phyloP scores from a whole-genome alignment of 2,113 vertebrate genomes.

The Anarrhichthys ocellatus region DNA sequence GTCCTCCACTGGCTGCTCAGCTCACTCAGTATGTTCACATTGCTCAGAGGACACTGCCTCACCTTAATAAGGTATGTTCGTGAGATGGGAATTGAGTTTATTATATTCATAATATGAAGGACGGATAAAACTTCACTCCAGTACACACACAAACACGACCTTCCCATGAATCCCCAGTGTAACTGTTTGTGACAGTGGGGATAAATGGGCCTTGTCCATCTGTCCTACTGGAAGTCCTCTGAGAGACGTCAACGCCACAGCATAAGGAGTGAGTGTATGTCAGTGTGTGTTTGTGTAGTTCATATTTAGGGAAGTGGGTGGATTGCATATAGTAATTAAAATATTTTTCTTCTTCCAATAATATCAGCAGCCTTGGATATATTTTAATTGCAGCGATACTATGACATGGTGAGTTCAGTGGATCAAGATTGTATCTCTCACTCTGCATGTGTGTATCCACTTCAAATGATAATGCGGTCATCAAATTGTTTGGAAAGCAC shows the following conservation, averaged over 20 bases:
- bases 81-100: slow-evolving; percentile 29
- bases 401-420: not conserved
- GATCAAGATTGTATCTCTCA: slow-evolving; percentile 17
- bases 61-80: slow-evolving; percentile 33
- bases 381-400: not conserved
- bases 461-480: slow-evolving; percentile 47
- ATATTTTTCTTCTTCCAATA: not conserved
- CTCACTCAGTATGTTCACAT: slow-evolving; percentile 45
- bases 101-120: slow-evolving; percentile 22
- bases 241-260: slow-evolving; percentile 72
- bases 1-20: slow-evolving; percentile 60
- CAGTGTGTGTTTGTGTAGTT: slow-evolving; percentile 20
- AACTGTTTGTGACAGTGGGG: slow-evolving; percentile 58
- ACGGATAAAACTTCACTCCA: slow-evolving; percentile 74
- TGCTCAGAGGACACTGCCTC: slow-evolving; percentile 37
- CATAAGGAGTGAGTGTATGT: slow-evolving; percentile 15
- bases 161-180: slow-evolving; percentile 65
- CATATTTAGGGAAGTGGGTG: not conserved
- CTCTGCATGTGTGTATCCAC: slow-evolving; percentile 26
- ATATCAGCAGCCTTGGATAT: not conserved
- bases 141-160: slow-evolving; percentile 73
- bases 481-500: slow-evolving; percentile 46
- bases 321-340: slow-evolving; percentile 14
- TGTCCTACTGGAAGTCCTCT: slow-evolving; percentile 79
- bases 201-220: slow-evolving; percentile 78